Evolutionary conservation across 2,113 vertebrate genomes (phyloP), one percentile per base, ranked within the genome.

Genomic region (Passer montanus): DNA sequence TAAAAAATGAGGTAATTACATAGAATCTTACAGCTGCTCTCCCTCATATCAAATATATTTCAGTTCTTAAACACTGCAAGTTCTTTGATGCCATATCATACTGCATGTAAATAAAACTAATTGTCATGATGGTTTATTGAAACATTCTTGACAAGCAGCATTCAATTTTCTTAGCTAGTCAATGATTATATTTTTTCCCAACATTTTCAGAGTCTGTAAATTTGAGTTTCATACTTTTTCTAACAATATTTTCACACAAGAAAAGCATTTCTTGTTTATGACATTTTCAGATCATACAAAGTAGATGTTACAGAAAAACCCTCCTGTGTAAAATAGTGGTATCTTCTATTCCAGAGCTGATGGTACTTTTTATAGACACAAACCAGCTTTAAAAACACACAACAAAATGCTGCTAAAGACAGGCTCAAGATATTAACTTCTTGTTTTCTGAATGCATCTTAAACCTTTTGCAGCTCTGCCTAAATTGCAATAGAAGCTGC

Each of bases 61-160:
- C 78, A 78, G 20, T 73, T 91, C 73, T 93, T 78, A 82, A 84
- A 82, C n/a, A 90, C 0, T 82, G 53, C 21, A 63, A 92, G 35
- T 76, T 89, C 37, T 69, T 84, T 91, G 68, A 84, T 89, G 47
- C 50, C 14, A 26, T 64, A 92, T 67, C 56, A 81, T 56, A 92
- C 26, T 93, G 60, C 76, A 76, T 59, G 55, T 73, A 96, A 97
- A 95, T 89, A 97, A 92, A 95, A 68, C 55, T 94, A 95, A 96
- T 94, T 95, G 56, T 91, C 43, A 26, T 81, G 35, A 91, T 70
- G 56, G 30, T 56, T 94, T 92, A 92, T 76, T 94, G 63, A 91
- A 95, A 50, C 74, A 82, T 20, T 60, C 43, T 90, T 87, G 79
- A 87, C 52, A 96, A 92, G 63, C 31, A 78, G 26, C 63, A 67